Evolutionary conservation across 35 echinoderm and acorn worm species (phyloP), one percentile per base, ranked within the genome.

Genomic region (Diadema setosum): DNA sequence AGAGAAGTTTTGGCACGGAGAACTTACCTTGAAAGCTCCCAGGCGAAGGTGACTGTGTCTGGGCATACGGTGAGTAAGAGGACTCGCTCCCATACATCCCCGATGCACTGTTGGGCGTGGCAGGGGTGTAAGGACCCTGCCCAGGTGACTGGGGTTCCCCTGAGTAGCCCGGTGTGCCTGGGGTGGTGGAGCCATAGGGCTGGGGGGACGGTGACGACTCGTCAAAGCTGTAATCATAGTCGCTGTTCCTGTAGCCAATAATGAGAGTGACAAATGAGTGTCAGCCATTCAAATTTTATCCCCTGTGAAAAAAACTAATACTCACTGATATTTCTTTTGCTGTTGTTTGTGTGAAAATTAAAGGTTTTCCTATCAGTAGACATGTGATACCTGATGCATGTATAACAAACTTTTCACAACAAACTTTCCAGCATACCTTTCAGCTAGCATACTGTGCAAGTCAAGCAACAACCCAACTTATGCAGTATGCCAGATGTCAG

Each of bases 41-140:
- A 5, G 92, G 96, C 18, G 93, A 94, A 3, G 92, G 96, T 7
- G 80, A 74, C 69, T 89, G 92, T 7, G 91, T 94, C 8, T 93
- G 95, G 16, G 86, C 85, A 43, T 94, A 94, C 8, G 96, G 96
- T 0, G 92, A 94, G 85, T 94, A 94, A 15, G 92, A 94, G 4
- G 92, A 91, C 23, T 98, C 96, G 33, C 95, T 98, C 16, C 95
- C 91, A 42, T 98, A 98, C 91, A 98, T 94, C 58, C 87, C 91
- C 6, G 95, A 98, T 20, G 88, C 74, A 42, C 92, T 90, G 15
- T 88, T 93, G 4, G 92, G 92, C 3, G 92, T 94, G 44, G 92
- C 96, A 2, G 96, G 96, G 55, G 93, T 98, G 86, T 94, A 98
- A 0, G 92, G 92, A 5, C 92, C 92, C 46, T 88, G 84, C 29